Evolutionary conservation across 2,113 vertebrate genomes (phyloP).

Genomic region (Dromaius novaehollandiae): DNA sequence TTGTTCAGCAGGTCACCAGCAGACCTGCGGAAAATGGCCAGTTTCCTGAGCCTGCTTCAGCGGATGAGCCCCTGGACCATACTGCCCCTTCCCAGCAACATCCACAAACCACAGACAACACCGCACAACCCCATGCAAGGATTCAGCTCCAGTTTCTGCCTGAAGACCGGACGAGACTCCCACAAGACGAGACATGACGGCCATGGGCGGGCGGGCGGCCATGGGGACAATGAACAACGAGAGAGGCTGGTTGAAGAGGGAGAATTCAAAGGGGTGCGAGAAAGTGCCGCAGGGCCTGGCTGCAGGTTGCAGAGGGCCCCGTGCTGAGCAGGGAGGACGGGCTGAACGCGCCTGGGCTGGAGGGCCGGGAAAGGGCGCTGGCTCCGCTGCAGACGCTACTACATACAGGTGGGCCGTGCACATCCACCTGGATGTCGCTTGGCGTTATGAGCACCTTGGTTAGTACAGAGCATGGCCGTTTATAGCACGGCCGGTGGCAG

Average conservation of each 20-base stretch:
- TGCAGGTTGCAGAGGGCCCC: background rate
- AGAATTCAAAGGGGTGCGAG: background rate
- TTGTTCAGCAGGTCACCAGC: background rate
- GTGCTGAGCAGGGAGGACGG: fast-evolving
- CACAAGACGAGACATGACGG: background rate
- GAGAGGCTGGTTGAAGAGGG: background rate
- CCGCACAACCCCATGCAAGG: too few relatives aligned
- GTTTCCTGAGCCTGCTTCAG: background rate
- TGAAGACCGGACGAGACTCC: background rate
- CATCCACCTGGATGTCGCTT: background rate
- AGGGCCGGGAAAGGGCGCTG: fast-evolving
- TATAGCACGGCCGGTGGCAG: background rate
- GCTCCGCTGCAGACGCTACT: background rate
- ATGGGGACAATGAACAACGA: background rate
- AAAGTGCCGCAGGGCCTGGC: background rate
- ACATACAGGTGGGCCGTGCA: fast-evolving
- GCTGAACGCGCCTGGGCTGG: background rate
- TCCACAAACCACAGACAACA: background rate
- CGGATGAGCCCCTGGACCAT: background rate
- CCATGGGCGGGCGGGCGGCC: background rate
- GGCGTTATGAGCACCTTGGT: background rate
- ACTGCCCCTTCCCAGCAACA: background rate
- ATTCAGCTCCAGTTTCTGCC: background rate
- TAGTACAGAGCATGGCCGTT: fast-evolving
- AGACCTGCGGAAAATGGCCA: background rate